Evolutionary conservation across 1,140 invertebrate species (phyloP).

Genomic region (Papilio polyxenes): DNA sequence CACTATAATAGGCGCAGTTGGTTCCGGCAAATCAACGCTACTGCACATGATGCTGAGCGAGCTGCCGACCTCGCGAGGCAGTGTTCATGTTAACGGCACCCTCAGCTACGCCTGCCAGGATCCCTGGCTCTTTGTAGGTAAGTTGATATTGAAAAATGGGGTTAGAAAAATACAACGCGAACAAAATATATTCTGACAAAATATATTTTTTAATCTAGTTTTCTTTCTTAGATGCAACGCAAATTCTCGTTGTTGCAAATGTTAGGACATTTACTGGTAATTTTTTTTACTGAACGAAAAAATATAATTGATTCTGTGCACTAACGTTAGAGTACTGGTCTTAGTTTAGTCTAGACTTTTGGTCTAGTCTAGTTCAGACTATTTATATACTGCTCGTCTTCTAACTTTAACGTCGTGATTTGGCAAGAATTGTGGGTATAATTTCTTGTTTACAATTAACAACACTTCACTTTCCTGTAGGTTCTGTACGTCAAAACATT

Average conservation of each 20-base stretch:
- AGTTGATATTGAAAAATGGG: slow-evolving; percentile 31
- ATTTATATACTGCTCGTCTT: too few species aligned
- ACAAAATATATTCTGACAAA: background rate
- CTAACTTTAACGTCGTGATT: too few species aligned
- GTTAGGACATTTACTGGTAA: too few species aligned
- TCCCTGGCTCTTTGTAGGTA: slow-evolving; percentile 87
- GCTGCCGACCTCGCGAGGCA: slow-evolving; percentile 83
- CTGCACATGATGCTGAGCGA: slow-evolving; percentile 87
- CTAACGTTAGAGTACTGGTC: too few species aligned
- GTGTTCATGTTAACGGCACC: slow-evolving; percentile 81
- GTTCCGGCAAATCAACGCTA: slow-evolving; percentile 84
- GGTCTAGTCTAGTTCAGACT: too few species aligned
- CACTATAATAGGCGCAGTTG: slow-evolving; percentile 70
- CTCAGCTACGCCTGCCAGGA: slow-evolving; percentile 89
- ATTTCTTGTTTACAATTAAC: background rate
- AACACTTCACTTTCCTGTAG: slow-evolving; percentile 45
- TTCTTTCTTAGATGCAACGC: too few species aligned
- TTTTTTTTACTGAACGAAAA: too few species aligned
- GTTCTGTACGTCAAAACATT: slow-evolving; percentile 87
- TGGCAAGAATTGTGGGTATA: background rate
- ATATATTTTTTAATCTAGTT: background rate
- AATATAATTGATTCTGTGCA: too few species aligned
- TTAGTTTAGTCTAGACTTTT: too few species aligned
- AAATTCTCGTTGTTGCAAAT: too few species aligned
- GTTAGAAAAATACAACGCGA: background rate